A percentile compares a stretch with the other conserved stretches of the same genome.
Conservation (phyloP, 2,888 invertebrate species). For the Meloe dianella region DNA sequence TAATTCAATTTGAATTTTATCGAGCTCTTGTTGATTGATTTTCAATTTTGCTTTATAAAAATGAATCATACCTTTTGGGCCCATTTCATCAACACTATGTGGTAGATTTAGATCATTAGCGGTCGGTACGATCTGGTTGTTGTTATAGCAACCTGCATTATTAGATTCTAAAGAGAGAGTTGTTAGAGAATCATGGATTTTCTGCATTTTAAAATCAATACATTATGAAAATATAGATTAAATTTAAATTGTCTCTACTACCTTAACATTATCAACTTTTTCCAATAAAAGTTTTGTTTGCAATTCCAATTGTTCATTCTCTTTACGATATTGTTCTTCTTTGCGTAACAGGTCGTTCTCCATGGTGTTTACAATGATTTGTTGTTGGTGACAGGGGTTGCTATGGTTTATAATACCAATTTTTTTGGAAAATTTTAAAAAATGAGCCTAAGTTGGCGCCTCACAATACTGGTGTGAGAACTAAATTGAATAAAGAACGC, state of each 20-base stretch:
- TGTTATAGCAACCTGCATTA: constrained; percentile 31
- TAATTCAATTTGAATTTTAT: constrained; percentile 48
- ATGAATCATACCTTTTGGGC: constrained; percentile 49
- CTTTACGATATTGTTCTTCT: constrained; percentile 56
- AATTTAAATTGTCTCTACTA: constrained; percentile 39
- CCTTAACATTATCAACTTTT: constrained; percentile 57
- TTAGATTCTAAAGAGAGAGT: neutral
- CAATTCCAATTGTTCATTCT: constrained; percentile 56
- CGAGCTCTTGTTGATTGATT: constrained; percentile 48
- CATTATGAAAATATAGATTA: neutral
- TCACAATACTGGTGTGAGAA: no score
- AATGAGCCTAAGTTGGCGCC: no score
- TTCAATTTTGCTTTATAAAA: constrained; percentile 55
- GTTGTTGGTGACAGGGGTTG: neutral
- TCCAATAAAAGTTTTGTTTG: constrained; percentile 54
- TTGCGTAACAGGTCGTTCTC: constrained; percentile 52
- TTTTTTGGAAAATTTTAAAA: no score
- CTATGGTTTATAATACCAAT: neutral
- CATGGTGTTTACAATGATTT: constrained; percentile 46
- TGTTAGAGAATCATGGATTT: constrained; percentile 23
- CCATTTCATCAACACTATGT: constrained; percentile 49
- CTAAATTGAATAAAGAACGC: no score
- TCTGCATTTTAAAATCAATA: constrained; percentile 46
- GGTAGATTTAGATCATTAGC: constrained; percentile 30
- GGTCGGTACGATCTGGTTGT: constrained; percentile 29